Base-by-base conservation (phyloP, 2,113 vertebrate species). In the Scomber scombrus region DNA sequence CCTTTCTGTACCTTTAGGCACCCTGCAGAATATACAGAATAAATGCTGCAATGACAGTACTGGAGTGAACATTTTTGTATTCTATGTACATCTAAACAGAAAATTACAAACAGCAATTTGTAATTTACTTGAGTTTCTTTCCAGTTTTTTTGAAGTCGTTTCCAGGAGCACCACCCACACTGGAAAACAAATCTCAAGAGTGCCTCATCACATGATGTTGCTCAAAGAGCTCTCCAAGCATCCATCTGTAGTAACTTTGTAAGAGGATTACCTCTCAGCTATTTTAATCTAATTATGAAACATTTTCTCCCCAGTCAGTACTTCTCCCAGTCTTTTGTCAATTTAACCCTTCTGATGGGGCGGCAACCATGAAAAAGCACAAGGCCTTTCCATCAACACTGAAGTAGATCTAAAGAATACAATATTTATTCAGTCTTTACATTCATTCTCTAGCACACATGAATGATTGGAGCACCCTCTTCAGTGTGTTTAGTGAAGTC, bases 221-320 rank as follows among this genome's bases (percentile, higher is more conserved):
- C 49, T 75, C 40, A 52, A 78, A 78, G 51, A 83, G 62, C 55
- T 81, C 61, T 50, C 34, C 26, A 56, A 75, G 79, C 29, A 29
- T 64, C 57, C 52, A 51, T 47, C 67, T 80, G 72, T 70, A 69
- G 61, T 89, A 88, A 92, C 85, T 90, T 89, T 83, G 19, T 91
- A 95, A 93, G 84, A 88, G 85, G 92, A 95, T 95, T 93, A 94
- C 75, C 78, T 56, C 72, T 74, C 47, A 93, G 87, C 74, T 84
- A 94, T 94, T 92, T 92, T 91, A 91, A 95, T 93, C 91, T 86
- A 88, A 90, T 93, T 90, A 91, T 66, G 21, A 70, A 86, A 84
- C 18, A 8, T 76, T 81, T 67, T 85, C 23, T 79, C 76, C 18
- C 58, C 64, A 54, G 61, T 74, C 62, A 31, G 58, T 74, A 43